phyloP scores from a whole-genome alignment of 1,140 invertebrate genomes.

The Scaptomyza pallida region DNA sequence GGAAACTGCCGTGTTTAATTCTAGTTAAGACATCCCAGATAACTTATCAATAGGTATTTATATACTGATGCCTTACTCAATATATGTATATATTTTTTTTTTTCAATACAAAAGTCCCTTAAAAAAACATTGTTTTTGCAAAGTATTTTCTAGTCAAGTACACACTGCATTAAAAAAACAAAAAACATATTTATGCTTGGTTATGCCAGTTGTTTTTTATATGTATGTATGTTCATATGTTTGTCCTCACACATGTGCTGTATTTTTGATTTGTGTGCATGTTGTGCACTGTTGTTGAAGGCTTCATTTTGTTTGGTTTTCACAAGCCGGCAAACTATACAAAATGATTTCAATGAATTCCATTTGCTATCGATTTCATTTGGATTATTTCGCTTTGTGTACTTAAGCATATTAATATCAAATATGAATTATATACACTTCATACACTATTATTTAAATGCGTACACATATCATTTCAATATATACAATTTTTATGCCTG shows the following conservation, averaged over 20 bases:
- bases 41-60: no score
- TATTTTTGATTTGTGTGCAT: slow-evolving; percentile 66
- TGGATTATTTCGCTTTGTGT: slow-evolving; percentile 43
- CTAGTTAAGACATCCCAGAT: no score
- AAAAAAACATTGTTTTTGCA: no score
- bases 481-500: not conserved
- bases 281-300: slow-evolving; percentile 47
- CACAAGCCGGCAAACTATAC: slow-evolving; percentile 72
- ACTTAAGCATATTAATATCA: slow-evolving; percentile 64
- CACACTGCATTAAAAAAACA: no score
- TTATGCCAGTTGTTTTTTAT: not conserved
- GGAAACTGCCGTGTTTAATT: no score
- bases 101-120: no score
- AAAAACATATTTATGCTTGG: not conserved
- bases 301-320: slow-evolving; percentile 77
- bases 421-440: slow-evolving; percentile 27
- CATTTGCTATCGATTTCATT: slow-evolving; percentile 53
- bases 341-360: slow-evolving; percentile 60
- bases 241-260: slow-evolving; percentile 8
- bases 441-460: no score
- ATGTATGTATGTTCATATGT: not conserved
- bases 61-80: no score
- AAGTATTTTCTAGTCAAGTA: no score
- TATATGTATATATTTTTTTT: no score
- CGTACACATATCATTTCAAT: not conserved